Percentiles rank a stretch among this genome's conserved stretches.
These are phyloP conservation scores for Sparidentex hasta DNA, from an alignment of 2,797 vertebrate species.

Conservation along the genomic window DNA sequence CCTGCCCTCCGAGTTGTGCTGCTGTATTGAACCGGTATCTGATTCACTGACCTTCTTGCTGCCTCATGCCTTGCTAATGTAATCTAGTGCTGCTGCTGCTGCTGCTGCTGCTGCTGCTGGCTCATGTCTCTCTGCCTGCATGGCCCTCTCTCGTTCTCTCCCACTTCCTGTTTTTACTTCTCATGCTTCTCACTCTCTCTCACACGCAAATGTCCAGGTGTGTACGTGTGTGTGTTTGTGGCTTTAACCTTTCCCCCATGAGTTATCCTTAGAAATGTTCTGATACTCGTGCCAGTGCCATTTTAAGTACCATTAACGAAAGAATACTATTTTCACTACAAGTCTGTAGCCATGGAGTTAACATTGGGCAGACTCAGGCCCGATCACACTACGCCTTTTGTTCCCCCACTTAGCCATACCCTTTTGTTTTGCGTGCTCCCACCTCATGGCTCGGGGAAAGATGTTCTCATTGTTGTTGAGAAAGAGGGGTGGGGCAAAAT, in stretches of 20 bases:
- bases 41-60: slow-evolving; percentile 87
- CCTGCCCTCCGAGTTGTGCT: slow-evolving; percentile 67
- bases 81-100: slow-evolving; percentile 82
- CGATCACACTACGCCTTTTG: too few species aligned
- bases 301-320: background rate
- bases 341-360: too few species aligned
- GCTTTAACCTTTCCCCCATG: slow-evolving; percentile 22
- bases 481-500: too few species aligned
- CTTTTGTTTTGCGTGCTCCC: too few species aligned
- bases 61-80: slow-evolving; percentile 91
- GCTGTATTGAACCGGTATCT: slow-evolving; percentile 82
- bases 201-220: slow-evolving; percentile 15
- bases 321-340: too few species aligned
- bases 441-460: too few species aligned
- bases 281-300: background rate
- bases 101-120: slow-evolving; percentile 70
- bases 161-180: slow-evolving; percentile 36
- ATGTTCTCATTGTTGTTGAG: too few species aligned
- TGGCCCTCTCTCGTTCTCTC: slow-evolving; percentile 39
- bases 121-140: slow-evolving; percentile 69
- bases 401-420: too few species aligned
- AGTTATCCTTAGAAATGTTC: background rate
- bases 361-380: too few species aligned
- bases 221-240: slow-evolving; percentile 8
- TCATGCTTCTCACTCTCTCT: background rate